Evolutionary conservation across 2,888 invertebrate species (phyloP), one percentile per base, ranked within the genome.

Genomic region (Mesorhabditis spiculigera): DNA sequence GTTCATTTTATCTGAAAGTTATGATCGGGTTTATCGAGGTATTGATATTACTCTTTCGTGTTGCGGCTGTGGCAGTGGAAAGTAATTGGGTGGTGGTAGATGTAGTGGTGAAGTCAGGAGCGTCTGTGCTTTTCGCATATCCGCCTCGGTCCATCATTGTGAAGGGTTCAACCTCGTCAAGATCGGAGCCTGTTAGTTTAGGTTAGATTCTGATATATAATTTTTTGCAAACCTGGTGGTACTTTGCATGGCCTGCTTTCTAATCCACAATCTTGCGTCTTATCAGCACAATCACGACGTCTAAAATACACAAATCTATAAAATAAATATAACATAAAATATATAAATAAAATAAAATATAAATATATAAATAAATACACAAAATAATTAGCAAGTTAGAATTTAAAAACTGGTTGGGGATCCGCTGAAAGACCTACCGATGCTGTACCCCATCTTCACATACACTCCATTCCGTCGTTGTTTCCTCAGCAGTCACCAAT

Each of bases 371-470:
- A n/a, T n/a, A 41, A 6, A 28, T 28, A 43, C 28, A 5, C 43
- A n/a, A 10, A 63, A 68, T 50, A 74, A 61, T 67, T 73, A 8
- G 50, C n/a, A 43, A 28, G 28, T 28, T 28, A 28, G 28, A 28
- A 28, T 28, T 28, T 28, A 50, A 50, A 50, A 13, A 13, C 58
- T 10, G n/a, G 58, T 50, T 50, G 10, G 8, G 58, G 58, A 13
- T 50, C n/a, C 8, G 8, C n/a, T 50, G 28, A n/a, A 50, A 50
- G 58, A 50, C 58, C n/a, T 73, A 50, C 50, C 77, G 69, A 43
- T 78, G 78, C 65, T 80, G 80, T 28, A 75, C 71, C 28, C 80
- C 80, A n/a, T 78, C 77, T 44, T 73, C 71, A 71, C 80, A 80
- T 10, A 70, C 70, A 61, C 43, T 5, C 4, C 67, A 42, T 62